A percentile compares a stretch with the other conserved stretches of the same genome.
Conservation (phyloP, 2,888 invertebrate species). For the Neria commutata region DNA sequence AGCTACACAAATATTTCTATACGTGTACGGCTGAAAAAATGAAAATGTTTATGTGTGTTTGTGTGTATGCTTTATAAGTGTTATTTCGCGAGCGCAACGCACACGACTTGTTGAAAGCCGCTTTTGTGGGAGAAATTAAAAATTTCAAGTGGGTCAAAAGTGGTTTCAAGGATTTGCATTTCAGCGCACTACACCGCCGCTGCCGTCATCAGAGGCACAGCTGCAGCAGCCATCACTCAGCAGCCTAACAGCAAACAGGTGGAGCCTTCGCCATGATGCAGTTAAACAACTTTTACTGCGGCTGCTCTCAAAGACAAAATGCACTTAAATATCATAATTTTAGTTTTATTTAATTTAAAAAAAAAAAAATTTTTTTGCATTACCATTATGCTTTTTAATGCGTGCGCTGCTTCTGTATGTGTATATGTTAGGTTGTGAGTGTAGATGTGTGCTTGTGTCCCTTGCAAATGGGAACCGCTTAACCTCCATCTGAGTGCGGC, state of each 20-base stretch:
- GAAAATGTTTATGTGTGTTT: constrained; percentile 7
- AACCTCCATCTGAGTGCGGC: constrained; percentile 21
- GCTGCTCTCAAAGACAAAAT: too few species aligned
- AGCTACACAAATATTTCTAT: constrained; percentile 1
- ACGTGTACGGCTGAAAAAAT: constrained; percentile 12
- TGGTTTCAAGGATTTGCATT: constrained; percentile 57
- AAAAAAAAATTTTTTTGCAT: constrained; percentile 7
- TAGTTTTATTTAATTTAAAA: too few species aligned
- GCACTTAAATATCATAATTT: too few species aligned
- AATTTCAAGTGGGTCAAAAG: constrained; percentile 58
- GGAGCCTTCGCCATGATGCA: too few species aligned
- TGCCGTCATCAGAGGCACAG: not conserved
- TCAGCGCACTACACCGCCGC: not conserved
- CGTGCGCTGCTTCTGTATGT: constrained; percentile 18
- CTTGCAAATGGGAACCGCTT: constrained; percentile 27
- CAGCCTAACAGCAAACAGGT: too few species aligned
- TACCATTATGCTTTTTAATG: constrained; percentile 36
- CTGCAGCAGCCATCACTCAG: too few species aligned
- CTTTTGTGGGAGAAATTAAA: constrained; percentile 58
- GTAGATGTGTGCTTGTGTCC: constrained; percentile 3
- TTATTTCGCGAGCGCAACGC: constrained; percentile 4
- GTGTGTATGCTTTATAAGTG: constrained; percentile 6
- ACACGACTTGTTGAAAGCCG: constrained; percentile 46
- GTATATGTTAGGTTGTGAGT: constrained; percentile 9
- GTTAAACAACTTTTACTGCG: too few species aligned